Evolutionary conservation across 37 sponge, comb jelly and placozoan species (phyloP), one percentile per base, ranked within the genome.

Genomic region (Haliclona indistincta): DNA sequence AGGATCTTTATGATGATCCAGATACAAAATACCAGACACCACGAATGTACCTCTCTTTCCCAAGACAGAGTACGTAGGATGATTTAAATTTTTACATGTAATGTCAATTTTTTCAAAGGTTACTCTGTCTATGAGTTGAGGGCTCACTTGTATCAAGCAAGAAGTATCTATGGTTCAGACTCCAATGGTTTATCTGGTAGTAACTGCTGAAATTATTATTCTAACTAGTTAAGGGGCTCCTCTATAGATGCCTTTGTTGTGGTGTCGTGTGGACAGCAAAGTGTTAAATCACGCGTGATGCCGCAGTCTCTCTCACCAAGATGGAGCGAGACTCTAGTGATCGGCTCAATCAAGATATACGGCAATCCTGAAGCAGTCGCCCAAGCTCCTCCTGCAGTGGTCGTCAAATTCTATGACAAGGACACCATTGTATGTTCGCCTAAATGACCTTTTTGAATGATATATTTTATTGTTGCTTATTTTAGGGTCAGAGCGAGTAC

Each of bases 81-180:
- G n/a, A n/a, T n/a, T n/a, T n/a, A n/a, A n/a, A n/a, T n/a, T n/a
- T n/a, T n/a, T n/a, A n/a, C n/a, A n/a, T n/a, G n/a, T n/a, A n/a
- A n/a, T n/a, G n/a, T n/a, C n/a, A n/a, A n/a, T n/a, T 35, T 64
- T 22, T 30, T 36, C 29, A n/a, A 35, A 20, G 86, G 71, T 0
- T 38, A 44, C 30, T 70, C 71, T 67, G 78, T 65, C 58, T 92
- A 84, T 65, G 73, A 88, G 70, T 80, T 92, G 17, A 61, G 88
- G 0, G 93, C 83, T 29, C 88, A 92, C 75, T 56, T 92, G 63
- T 92, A 92, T 58, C 93, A 92, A 52, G 93, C 93, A 4, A 53
- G 93, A 26, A 81, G 79, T 52, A 60, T 92, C 43, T 70, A 80
- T 54, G 79, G 77, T 45, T 80, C 67, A 28, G 85, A 84, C 51